Evolutionary conservation across 2,797 vertebrate species (phyloP), one percentile per base, ranked within the genome.

Genomic region (Rhabdophis nuchalis): DNA sequence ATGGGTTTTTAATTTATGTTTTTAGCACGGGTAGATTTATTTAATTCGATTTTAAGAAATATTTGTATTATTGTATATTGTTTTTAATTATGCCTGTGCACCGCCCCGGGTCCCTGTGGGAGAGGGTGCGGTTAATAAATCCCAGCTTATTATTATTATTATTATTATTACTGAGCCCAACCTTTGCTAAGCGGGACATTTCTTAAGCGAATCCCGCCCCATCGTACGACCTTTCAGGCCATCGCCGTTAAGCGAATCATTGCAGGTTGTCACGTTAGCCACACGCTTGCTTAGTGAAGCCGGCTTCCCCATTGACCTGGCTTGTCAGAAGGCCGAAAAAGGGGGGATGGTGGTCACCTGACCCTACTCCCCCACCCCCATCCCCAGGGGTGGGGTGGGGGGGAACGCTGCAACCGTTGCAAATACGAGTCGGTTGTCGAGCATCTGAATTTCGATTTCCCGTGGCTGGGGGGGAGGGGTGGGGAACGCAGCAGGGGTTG

Each of bases 381-480:
- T 58, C 9, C 10, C 61, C 0, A 5, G 4, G n/a, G n/a, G n/a
- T n/a, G n/a, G n/a, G n/a, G n/a, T n/a, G n/a, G n/a, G n/a, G 61
- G 64, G 56, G 56, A 56, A 68, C 12, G 2, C n/a, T 18, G 64
- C 64, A 3, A 32, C n/a, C n/a, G 0, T 36, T 6, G 0, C 36
- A 36, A 72, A 36, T 36, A 18, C 0, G 6, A 32, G n/a, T 68
- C 64, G 1, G 14, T 14, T 0, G n/a, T 5, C 5, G 14, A 68
- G n/a, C 2, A 2, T 32, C 64, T 18, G 64, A 18, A 32, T 8
- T 68, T 68, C 5, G 13, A 32, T 32, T n/a, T n/a, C 64, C 0
- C 2, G 2, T 68, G n/a, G 32, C 14, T 0, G 0, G 1, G n/a
- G 27, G n/a, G 13, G 5, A 50, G 0, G 0, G 1, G n/a, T 11